Conservation (phyloP, 2,797 vertebrate genomes). For the Rachycentron canadum region DNA sequence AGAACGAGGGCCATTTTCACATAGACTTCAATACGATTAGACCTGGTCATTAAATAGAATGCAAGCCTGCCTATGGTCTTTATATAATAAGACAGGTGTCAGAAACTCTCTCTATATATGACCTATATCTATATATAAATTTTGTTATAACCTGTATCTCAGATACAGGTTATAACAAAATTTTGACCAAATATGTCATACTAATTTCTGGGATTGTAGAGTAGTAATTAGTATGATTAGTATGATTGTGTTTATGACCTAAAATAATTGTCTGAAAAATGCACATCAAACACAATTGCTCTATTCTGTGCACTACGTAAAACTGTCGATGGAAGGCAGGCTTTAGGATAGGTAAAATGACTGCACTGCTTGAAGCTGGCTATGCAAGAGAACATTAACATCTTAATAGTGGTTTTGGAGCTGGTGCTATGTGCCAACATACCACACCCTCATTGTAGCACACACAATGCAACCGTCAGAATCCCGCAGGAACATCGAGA, state of each 20-base stretch:
- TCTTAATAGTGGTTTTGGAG: conserved; percentile 65
- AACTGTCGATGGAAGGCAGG: not conserved
- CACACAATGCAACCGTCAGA: conserved; percentile 72
- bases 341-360: conserved; percentile 26
- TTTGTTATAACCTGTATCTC: too few species aligned
- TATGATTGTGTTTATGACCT: not conserved
- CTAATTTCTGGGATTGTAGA: too few species aligned
- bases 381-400: conserved; percentile 58
- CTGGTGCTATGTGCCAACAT: conserved; percentile 55
- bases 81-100: too few species aligned
- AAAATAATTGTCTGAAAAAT: not conserved
- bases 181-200: not conserved
- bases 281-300: not conserved
- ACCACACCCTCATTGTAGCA: conserved; percentile 69
- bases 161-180: too few species aligned
- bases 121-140: too few species aligned
- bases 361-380: conserved; percentile 28
- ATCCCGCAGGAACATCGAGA: conserved; percentile 60
- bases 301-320: not conserved
- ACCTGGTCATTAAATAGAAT: too few species aligned
- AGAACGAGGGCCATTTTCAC: too few species aligned
- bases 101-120: too few species aligned
- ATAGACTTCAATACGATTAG: too few species aligned
- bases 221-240: not conserved
- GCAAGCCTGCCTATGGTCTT: too few species aligned